These are phyloP conservation scores for Orthonevra nobilis DNA, from an alignment of 2,888 invertebrate species.

Conservation along the genomic window DNA sequence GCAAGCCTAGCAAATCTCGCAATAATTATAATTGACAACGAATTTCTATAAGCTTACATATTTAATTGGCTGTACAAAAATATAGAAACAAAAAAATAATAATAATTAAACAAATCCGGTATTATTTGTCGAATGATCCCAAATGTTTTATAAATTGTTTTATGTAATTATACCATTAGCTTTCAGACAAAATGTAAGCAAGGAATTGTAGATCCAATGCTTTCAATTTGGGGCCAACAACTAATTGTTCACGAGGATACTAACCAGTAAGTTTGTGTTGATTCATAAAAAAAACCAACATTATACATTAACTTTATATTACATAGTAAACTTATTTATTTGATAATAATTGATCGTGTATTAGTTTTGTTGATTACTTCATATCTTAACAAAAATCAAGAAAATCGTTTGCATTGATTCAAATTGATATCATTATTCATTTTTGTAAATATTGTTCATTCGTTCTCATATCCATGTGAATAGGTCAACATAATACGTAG, in stretches of 20 bases:
- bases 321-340: constrained; percentile 53
- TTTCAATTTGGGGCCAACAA: constrained; percentile 98
- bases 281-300: constrained; percentile 63
- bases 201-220: constrained; percentile 99
- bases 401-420: constrained; percentile 47
- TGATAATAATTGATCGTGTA: constrained; percentile 57
- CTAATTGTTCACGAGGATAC: constrained; percentile 98
- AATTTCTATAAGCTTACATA: constrained; percentile 26
- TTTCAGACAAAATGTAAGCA: constrained; percentile 94
- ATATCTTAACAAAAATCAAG: constrained; percentile 39
- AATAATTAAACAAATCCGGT: constrained; percentile 41
- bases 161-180: constrained; percentile 81
- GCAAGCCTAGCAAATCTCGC: constrained; percentile 53
- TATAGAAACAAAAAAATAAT: constrained; percentile 1
- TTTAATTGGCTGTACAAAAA: constrained; percentile 28
- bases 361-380: constrained; percentile 65
- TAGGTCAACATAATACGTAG: constrained; percentile 49
- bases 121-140: constrained; percentile 63
- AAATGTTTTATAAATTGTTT: constrained; percentile 71
- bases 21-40: constrained; percentile 24
- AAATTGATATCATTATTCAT: constrained; percentile 48
- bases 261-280: constrained; percentile 90
- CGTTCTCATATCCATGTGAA: constrained; percentile 44
- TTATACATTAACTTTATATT: constrained; percentile 50
- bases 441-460: constrained; percentile 62